Base-by-base conservation (phyloP, 2,888 invertebrate species). In the Acheta domesticus region DNA sequence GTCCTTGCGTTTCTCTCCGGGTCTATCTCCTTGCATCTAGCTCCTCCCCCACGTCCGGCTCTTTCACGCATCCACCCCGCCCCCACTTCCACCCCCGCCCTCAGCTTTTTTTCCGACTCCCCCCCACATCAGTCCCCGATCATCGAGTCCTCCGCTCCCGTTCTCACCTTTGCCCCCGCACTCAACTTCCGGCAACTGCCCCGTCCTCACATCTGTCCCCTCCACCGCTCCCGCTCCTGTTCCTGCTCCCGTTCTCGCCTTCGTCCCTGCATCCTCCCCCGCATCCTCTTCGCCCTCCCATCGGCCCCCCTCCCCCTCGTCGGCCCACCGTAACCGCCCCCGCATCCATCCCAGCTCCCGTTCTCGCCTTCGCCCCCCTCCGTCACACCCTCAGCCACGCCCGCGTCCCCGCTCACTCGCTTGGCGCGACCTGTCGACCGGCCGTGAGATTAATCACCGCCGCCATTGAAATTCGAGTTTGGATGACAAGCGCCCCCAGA, bases 361-460 rank as follows among this genome's bases (percentile, higher is more conserved):
- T 36, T 36, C 36, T 36, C 5, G 36, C 0, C 36, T 5, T 5
- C 36, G 36, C 36, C 36, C 5, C 36, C 36, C n/a, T n/a, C n/a
- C n/a, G n/a, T n/a, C n/a, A n/a, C n/a, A 8, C 36, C 36, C 5
- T 5, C 36, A 36, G 5, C 36, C 36, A 5, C 36, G 36, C 36
- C 36, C 36, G 36, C 36, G 5, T 36, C 36, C 14, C 16, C n/a
- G 16, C n/a, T 14, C 62, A n/a, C 14, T 62, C 12, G 4, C 16
- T n/a, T n/a, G n/a, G 1, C 62, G 62, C 62, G 62, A 62, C 62
- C 62, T n/a, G 62, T 62, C 62, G 62, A 62, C 62, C 62, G 62
- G 16, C 62, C 62, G 16, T 62, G 62, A 62, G 62, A 62, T 62
- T 62, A 62, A 62, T 62, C 62, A 62, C 62, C 62, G 62, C 62